Base-by-base conservation (phyloP, 2,113 vertebrate genomes). In the Sialia sialis region DNA sequence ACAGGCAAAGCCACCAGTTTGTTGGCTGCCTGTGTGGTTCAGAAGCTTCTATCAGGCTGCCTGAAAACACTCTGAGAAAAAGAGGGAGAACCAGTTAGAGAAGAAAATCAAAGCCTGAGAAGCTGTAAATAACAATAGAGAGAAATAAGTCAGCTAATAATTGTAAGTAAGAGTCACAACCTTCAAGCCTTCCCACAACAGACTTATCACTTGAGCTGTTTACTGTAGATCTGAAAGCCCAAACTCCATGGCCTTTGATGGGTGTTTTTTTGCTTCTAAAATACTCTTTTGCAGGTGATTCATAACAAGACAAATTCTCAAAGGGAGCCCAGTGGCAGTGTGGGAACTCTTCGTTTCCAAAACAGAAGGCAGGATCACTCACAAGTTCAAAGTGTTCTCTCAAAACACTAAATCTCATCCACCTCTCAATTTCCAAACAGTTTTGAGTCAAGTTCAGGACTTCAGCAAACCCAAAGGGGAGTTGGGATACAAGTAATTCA, bases 31-130 rank as follows among this genome's bases (percentile, higher is more conserved):
- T 51, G 16, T 38, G 81, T 82, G 87, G 95, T 83, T 96, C 67
- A 82, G 92, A 94, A 95, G 91, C 78, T 90, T 95, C 8, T 95
- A 96, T 95, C 95, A 91, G 60, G 29, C 85, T 68, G 67, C 38
- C 90, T 86, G 70, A 89, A 94, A 96, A 73, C 78, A 49, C 60
- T 13, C 58, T 63, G 68, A 58, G 79, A 76, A 84, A 92, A 85
- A 93, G 96, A 39, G 68, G 93, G 46, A 95, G 91, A 95, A 95
- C 94, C 90, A 90, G 94, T 94, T 27, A 78, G 92, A 94, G 94
- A 84, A 93, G 94, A 95, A 96, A 95, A 94, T 92, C 90, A 96
- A 96, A 96, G 94, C 85, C 72, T 93, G 85, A 95, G 96, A 96
- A 93, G 90, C 79, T 95, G 83, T 79, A 94, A 93, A 43, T 92